A percentile compares a stretch with the other conserved stretches of the same genome.
Conservation (phyloP, 2,113 vertebrate genomes). For the Pantherophis guttatus region DNA sequence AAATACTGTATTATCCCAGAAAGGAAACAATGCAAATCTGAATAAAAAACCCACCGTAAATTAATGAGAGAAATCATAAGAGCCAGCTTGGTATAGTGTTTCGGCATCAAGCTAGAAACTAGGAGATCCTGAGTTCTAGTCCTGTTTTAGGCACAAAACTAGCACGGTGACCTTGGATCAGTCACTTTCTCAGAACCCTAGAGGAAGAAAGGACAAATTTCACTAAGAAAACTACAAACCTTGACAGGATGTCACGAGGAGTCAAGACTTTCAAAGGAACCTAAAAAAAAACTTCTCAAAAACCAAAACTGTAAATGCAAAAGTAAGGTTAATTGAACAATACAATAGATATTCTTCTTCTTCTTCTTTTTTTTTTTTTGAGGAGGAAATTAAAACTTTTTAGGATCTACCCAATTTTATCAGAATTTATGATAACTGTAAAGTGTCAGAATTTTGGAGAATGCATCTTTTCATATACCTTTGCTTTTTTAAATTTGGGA, state of each 20-base stretch:
- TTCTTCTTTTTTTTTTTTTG: background rate
- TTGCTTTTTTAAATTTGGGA: background rate
- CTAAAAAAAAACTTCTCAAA: background rate
- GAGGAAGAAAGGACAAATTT: background rate
- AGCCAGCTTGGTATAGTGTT: background rate
- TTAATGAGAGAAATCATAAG: background rate
- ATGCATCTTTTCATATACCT: background rate
- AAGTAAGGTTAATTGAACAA: background rate
- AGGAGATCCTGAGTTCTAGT: background rate
- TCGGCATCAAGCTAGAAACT: background rate
- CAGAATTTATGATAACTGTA: background rate
- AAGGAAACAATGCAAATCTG: background rate
- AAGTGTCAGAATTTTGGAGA: background rate
- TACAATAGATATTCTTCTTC: background rate
- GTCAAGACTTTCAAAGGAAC: background rate
- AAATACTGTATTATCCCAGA: background rate
- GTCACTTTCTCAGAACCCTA: background rate
- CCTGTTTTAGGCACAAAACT: background rate
- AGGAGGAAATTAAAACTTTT: background rate
- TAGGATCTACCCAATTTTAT: background rate
- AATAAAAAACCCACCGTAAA: background rate
- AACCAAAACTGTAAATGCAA: background rate
- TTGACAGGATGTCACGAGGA: background rate
- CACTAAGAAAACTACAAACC: background rate
- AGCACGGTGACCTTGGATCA: background rate